Conservation (phyloP, 2,797 vertebrate species). For the Arctocebus calabarensis region DNA sequence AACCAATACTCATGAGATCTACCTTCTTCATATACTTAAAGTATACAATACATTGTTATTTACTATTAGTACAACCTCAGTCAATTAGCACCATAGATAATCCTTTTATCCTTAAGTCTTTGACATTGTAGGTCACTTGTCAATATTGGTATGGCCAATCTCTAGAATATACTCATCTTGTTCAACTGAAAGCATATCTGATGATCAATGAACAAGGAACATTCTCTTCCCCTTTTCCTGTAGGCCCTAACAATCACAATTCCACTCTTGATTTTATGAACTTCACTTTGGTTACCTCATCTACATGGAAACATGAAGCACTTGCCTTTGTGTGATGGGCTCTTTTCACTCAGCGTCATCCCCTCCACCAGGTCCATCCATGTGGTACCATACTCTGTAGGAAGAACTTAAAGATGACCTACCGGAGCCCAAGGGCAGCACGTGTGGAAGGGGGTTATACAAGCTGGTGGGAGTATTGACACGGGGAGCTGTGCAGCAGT, state of each 20-base stretch:
- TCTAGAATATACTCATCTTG: not conserved
- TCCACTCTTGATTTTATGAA: not conserved
- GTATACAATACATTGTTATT: not conserved
- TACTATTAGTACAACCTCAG: not conserved
- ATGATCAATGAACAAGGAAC: not conserved
- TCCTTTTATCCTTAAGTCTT: too few relatives aligned
- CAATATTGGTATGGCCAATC: not conserved
- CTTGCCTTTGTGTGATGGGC: not conserved
- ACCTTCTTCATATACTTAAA: not conserved
- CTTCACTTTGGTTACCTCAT: not conserved
- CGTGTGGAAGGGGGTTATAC: not conserved
- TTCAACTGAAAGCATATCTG: not conserved
- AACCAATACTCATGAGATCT: not conserved
- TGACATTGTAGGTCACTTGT: too few relatives aligned
- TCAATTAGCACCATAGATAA: too few relatives aligned
- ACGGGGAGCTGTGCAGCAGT: not conserved
- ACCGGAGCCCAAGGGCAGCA: not conserved
- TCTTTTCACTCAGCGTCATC: not conserved
- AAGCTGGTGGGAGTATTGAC: not conserved
- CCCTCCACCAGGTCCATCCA: not conserved
- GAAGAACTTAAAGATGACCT: not conserved
- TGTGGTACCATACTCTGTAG: not conserved
- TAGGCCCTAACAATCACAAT: not conserved
- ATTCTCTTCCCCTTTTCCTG: accelerated
- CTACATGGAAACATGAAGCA: not conserved